Evolutionary conservation across 1,140 invertebrate genomes (phyloP), one percentile per base, ranked within the genome.

Genomic region (Cydia fagiglandana): DNA sequence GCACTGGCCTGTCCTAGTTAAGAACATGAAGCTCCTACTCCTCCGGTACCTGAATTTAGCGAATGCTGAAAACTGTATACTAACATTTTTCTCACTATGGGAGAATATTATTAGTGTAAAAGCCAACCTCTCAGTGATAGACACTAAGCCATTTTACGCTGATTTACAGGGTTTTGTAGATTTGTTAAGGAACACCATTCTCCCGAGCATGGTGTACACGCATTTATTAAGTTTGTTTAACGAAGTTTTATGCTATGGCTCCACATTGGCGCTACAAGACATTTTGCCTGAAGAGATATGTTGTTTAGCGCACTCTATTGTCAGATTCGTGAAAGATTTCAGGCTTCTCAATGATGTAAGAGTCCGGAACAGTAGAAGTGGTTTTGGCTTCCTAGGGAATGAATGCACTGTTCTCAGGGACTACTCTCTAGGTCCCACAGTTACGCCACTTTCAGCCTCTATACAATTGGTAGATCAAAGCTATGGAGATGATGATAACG

Each of bases 31-130:
- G 79, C 92, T 93, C 79, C 86, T 95, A 74, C 94, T 95, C 83
- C 87, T 91, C 73, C 85, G 90, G 90, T 84, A 91, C 90, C 88
- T 94, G 88, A 94, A 94, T 88, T 92, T 94, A 80, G 85, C 94
- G 64, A 94, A 94, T 81, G 93, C 94, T 76, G 95, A 94, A 92
- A 95, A 95, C 79, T 95, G 95, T 88, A 94, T 97, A 66, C 94
- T 97, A 50, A 97, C 96, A 28, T 98, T 98, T 86, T 94, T 98
- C 64, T 95, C 96, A 74, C 91, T 98, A 10, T 98, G 97, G 97
- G 96, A 97, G 86, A 96, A 96, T 77, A 97, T 97, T n/a, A 98
- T 98, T 85, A 97, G 97, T 64, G 97, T 98, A 0, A 97, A 97
- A 91, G 96, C 97, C 13, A 98, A 98, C 93, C 93, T 98, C 28